Base-by-base conservation (phyloP, 2,888 invertebrate species). In the Synanthedon tipuliformis region DNA sequence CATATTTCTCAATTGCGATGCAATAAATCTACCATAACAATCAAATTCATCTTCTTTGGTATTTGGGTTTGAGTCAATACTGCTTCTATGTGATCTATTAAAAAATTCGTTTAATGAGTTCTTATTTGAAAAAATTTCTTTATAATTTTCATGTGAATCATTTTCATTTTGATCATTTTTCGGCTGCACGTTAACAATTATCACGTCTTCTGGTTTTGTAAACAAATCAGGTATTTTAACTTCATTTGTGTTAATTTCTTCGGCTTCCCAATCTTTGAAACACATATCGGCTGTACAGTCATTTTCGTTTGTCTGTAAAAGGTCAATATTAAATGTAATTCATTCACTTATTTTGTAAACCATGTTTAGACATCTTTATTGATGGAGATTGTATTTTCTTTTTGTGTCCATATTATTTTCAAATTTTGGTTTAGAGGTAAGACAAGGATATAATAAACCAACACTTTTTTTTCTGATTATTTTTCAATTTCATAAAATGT, bases 21-120 rank as follows among this genome's bases (percentile, higher is more conserved):
- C 86, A 41, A 87, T 80, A 54, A 78, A 85, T 61, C 80, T 82
- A 0, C 85, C 86, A 60, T 85, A 87, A 40, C 85, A 78, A 60
- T 86, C 86, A 72, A 84, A 87, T 56, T 87, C 87, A 66, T 87
- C 87, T 48, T 85, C 83, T 50, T 56, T 72, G 18, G 61, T 61
- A 53, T 70, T 71, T 48, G 61, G 41, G 18, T 55, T 60, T 4
- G 69, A 68, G 55, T 72, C 70, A 54, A 66, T 59, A 52, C 69
- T 74, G 0, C 60, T 62, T 54, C 66, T 56, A 40, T 63, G 68
- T 45, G 45, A 15, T n/a, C 45, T 45, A 45, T 45, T 15, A 12
- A n/a, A 13, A 15, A n/a, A 45, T 5, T 45, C 13, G 13, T 13
- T 45, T 5, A n/a, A n/a, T 7, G 45, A 45, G 45, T 15, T 45